Base-by-base conservation (phyloP, 2,888 invertebrate genomes). In the Drosophila diplacantha region DNA sequence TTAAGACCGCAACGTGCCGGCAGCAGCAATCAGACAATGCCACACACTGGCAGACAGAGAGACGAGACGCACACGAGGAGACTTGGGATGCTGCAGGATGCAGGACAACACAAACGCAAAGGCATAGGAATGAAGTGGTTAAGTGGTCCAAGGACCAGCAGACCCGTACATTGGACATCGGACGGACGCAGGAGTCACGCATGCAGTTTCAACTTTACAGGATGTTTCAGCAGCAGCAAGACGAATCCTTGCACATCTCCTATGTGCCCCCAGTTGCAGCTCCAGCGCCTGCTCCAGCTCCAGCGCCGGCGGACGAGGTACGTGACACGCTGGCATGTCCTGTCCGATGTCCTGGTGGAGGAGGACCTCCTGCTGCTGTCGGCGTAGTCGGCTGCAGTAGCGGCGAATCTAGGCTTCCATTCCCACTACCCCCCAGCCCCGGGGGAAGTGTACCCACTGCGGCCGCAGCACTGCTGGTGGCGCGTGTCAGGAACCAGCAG, bases 401-500 rank as follows among this genome's bases (percentile, higher is more conserved):
- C 47, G 83, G 83, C 50, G 83, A 84, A 55, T 84, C 85, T 38
- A 84, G 65, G 69, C 84, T 81, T 41, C 80, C 83, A 37, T 84
- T 84, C 52, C 80, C 84, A 35, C 82, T 69, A 38, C 61, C 53
- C 9, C 61, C 70, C 44, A 66, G 68, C 43, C 67, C 71, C 71
- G 77, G 55, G 31, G 44, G 37, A 59, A 22, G 73, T 74, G 44
- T 43, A 41, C n/a, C 64, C 44, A 31, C 18, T 22, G 14, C 14
- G 29, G 29, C 70, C 50, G 70, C 69, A 67, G 51, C 67, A 57
- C 69, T 70, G 68, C 63, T 79, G 63, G 65, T 75, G 71, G 85
- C 86, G 65, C 88, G 85, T 62, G 92, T 93, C 54, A 97, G 89
- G 89, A 96, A 95, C 94, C 96, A 97, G 20, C 96, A 95, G 85